Evolutionary conservation across 1,140 invertebrate species (phyloP).

Genomic region (Brachionus koreanus): DNA sequence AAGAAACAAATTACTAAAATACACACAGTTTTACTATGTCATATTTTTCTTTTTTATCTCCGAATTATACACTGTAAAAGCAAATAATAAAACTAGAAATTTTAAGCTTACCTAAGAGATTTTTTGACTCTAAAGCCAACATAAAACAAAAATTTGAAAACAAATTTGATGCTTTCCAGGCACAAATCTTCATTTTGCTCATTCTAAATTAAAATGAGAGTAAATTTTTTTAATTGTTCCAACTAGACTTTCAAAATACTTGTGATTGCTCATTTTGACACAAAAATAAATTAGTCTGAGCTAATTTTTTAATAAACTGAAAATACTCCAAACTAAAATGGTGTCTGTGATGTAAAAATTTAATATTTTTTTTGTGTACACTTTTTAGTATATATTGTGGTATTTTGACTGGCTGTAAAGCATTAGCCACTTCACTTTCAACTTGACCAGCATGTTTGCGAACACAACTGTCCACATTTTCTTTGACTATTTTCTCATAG

Average conservation of each 20-base stretch:
- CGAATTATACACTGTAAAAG: too few relatives aligned
- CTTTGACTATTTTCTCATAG: constrained; percentile 73
- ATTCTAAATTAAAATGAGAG: background rate
- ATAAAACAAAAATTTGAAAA: constrained; percentile 85
- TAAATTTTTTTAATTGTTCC: constrained; percentile 62
- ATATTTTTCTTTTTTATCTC: too few relatives aligned
- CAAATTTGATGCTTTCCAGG: constrained; percentile 80
- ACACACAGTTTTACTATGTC: too few relatives aligned
- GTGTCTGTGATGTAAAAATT: constrained; percentile 84
- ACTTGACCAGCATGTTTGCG: background rate
- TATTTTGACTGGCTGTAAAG: constrained; percentile 59
- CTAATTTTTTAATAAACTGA: constrained; percentile 81
- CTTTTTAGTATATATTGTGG: constrained; percentile 72
- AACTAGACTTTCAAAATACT: constrained; percentile 43
- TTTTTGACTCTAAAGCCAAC: constrained; percentile 63
- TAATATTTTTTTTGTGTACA: constrained; percentile 80
- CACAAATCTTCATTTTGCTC: constrained; percentile 71
- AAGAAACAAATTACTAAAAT: too few relatives aligned
- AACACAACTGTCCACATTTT: background rate
- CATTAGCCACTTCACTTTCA: background rate
- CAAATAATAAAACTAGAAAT: background rate
- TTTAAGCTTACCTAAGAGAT: background rate
- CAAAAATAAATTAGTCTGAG: constrained; percentile 58
- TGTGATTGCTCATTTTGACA: constrained; percentile 14
- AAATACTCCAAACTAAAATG: constrained; percentile 88